Conservation (phyloP, 2,888 invertebrate genomes). For the Agrenia bidenticulata region DNA sequence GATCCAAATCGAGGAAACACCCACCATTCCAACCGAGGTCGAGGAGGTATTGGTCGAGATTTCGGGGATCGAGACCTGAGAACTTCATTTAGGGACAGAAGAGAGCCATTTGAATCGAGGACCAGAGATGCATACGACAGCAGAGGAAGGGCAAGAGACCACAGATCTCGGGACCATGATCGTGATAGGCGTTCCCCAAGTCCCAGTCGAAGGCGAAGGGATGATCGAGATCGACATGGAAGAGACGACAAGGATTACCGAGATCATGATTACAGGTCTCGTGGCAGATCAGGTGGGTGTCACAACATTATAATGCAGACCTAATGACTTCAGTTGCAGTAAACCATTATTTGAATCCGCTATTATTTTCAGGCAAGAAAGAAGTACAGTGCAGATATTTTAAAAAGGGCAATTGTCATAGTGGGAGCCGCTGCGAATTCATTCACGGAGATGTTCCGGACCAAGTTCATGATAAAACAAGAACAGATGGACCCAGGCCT, state of each 20-base stretch:
- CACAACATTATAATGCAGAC: too few species aligned
- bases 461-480: slow-evolving; percentile 10
- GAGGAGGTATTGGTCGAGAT: background rate
- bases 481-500: background rate
- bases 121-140: slow-evolving; percentile 6
- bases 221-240: slow-evolving; percentile 27
- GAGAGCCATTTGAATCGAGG: background rate
- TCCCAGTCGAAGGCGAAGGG: slow-evolving; percentile 22
- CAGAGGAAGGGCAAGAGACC: slow-evolving; percentile 8
- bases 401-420: slow-evolving; percentile 76
- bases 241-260: slow-evolving; percentile 30
- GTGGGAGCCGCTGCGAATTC: slow-evolving; percentile 79
- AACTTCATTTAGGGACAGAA: background rate
- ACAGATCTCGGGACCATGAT: slow-evolving; percentile 1
- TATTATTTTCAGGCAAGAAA: slow-evolving; percentile 30
- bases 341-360: background rate
- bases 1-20: background rate
- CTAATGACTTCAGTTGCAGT: too few species aligned
- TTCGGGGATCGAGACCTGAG: slow-evolving; percentile 12
- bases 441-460: slow-evolving; percentile 68
- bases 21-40: background rate
- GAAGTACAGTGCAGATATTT: slow-evolving; percentile 70
- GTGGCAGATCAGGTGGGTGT: slow-evolving; percentile 60
- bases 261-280: slow-evolving; percentile 55
- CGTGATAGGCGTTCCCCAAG: slow-evolving; percentile 19